These are phyloP conservation scores for Hanleya hanleyi DNA, from an alignment of 2,888 invertebrate genomes.

Conservation along the genomic window DNA sequence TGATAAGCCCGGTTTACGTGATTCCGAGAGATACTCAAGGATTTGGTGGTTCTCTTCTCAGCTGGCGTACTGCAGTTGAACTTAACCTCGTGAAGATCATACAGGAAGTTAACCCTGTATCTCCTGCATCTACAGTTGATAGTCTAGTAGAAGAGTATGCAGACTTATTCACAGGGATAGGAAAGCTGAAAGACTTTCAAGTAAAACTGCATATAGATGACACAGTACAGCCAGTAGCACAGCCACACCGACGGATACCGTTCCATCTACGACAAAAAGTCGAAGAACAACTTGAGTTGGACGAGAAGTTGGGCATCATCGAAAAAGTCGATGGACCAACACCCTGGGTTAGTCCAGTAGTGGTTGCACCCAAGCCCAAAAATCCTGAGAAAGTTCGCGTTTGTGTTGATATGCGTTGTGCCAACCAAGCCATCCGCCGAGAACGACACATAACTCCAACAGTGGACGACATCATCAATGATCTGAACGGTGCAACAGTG, in stretches of 20 bases:
- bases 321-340: slow-evolving; percentile 38
- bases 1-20: too few species aligned
- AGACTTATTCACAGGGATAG: slow-evolving; percentile 19
- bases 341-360: too few species aligned
- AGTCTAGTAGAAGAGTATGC: neutral
- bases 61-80: neutral
- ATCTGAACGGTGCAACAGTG: slow-evolving; percentile 42
- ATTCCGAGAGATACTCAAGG: too few species aligned
- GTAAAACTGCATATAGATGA: slow-evolving; percentile 34
- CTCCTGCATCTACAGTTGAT: too few species aligned
- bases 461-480: slow-evolving; percentile 41
- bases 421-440: slow-evolving; percentile 43
- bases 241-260: slow-evolving; percentile 31
- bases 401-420: too few species aligned
- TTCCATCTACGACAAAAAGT: slow-evolving; percentile 36
- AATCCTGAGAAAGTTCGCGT: too few species aligned
- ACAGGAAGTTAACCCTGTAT: too few species aligned
- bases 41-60: too few species aligned
- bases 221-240: slow-evolving; percentile 27
- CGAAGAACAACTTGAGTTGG: slow-evolving; percentile 28
- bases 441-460: slow-evolving; percentile 44
- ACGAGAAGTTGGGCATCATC: slow-evolving; percentile 26
- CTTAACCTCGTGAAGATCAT: neutral
- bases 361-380: too few species aligned
- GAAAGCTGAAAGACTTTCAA: slow-evolving; percentile 23